Conservation (phyloP, 1,140 invertebrate species). For the Tetragnatha versicolor region DNA sequence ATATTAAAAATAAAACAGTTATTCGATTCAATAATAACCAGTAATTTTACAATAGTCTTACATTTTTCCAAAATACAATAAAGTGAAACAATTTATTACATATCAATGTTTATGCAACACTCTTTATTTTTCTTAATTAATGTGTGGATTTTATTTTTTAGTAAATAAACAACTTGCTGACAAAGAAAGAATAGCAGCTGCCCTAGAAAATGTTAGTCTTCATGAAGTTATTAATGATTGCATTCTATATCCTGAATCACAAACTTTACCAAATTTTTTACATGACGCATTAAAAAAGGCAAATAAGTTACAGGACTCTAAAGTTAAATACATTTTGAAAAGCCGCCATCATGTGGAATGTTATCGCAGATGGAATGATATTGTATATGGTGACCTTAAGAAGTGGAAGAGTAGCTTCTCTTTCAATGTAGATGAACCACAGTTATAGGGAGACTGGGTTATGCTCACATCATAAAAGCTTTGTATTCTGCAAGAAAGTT, state of each 20-base stretch:
- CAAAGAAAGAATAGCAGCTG: conserved; percentile 97
- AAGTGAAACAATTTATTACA: too few relatives aligned
- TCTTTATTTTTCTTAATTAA: background rate
- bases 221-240: conserved; percentile 96
- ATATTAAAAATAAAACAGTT: too few relatives aligned
- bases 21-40: background rate
- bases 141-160: conserved; percentile 51
- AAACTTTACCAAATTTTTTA: conserved; percentile 27
- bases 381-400: conserved; percentile 12
- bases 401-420: conserved; percentile 27
- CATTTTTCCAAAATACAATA: background rate
- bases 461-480: too few relatives aligned
- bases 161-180: conserved; percentile 98
- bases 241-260: conserved; percentile 59
- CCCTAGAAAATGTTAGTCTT: conserved; percentile 90
- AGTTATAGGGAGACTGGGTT: too few relatives aligned
- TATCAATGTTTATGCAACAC: too few relatives aligned
- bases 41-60: background rate
- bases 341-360: conserved; percentile 42
- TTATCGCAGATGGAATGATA: conserved; percentile 38
- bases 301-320: conserved; percentile 13
- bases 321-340: conserved; percentile 28
- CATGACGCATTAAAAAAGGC: background rate
- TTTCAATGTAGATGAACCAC: too few relatives aligned
- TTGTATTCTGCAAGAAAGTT: too few relatives aligned